Base-by-base conservation (phyloP, 1,140 invertebrate species). In the Acromyrmex charruanus region DNA sequence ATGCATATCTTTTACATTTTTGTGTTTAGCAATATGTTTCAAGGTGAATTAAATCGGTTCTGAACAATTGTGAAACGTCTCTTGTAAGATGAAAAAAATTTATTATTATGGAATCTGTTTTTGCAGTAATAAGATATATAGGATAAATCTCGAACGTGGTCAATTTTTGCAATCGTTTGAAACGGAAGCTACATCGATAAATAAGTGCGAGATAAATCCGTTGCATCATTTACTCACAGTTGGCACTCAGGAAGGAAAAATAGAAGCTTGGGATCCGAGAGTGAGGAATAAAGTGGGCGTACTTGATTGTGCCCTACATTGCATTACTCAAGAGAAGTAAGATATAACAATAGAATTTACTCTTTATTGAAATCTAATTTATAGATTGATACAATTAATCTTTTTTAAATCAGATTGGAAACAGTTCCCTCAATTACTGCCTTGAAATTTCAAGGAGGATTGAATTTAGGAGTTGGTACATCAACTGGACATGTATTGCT, bases 261-360 rank as follows among this genome's bases (percentile, higher is more conserved):
- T 99, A 5, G 99, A 99, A 95, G 99, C 98, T 2, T 99, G 98
- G 98, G 99, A 99, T 96, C 98, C 98, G 53, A 95, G 99, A 84
- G 96, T 96, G 3, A 97, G 97, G 90, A 96, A 96, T 35, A 96
- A 97, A 94, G 98, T 98, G 88, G 98, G 97, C 44, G 96, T 96
- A 49, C 94, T 99, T 6, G 99, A 99, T 95, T 98, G 98, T 95
- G 98, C 97, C 14, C 95, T 98, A 61, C 97, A 97, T 92, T 97
- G 96, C 92, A 91, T 97, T 35, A 95, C 96, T 72, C 95, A 97
- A 89, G 96, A 97, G 90, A 94, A 95, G 96, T 97, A 95, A 95
- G 94, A 94, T 49, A 28, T 2, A 28, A 28, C 5, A n/a, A 6
- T 31, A 25, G 14, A 68, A 53, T 44, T 16, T 72, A 58, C 9